A percentile compares a stretch with the other conserved stretches of the same genome.
Conservation (phyloP, 2,797 vertebrate genomes). For the Parauchenoglanis punctatus region DNA sequence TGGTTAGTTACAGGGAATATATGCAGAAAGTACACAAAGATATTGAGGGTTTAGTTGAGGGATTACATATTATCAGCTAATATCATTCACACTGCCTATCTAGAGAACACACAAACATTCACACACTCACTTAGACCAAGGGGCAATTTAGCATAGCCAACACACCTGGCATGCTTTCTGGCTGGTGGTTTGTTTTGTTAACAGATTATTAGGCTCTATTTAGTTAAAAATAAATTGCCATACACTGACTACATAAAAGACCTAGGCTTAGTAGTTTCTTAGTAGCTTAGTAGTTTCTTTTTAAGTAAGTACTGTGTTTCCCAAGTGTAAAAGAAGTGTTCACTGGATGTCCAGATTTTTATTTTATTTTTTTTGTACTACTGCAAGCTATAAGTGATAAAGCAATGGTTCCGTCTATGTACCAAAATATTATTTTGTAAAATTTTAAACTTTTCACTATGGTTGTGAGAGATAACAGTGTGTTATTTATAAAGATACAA, state of each 20-base stretch:
- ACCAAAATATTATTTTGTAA: neutral
- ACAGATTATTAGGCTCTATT: neutral
- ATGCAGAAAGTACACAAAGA: neutral
- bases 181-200: neutral
- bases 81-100: neutral
- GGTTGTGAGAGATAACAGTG: neutral
- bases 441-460: neutral
- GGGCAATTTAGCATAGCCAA: neutral
- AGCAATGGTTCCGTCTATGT: neutral
- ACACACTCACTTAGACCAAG: neutral
- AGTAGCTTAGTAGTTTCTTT: neutral
- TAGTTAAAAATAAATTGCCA: neutral
- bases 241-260: neutral
- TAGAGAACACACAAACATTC: neutral
- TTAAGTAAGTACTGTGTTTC: neutral
- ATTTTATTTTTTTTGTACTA: too few species aligned
- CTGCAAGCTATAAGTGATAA: neutral
- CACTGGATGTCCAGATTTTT: neutral
- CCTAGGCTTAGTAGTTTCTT: neutral
- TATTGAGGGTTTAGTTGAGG: neutral
- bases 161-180: neutral
- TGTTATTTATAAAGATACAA: neutral
- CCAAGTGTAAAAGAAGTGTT: neutral
- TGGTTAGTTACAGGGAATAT: neutral
- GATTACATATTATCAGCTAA: neutral